Base-by-base conservation (phyloP, 2,113 vertebrate genomes). In the Pyxicephalus adspersus region DNA sequence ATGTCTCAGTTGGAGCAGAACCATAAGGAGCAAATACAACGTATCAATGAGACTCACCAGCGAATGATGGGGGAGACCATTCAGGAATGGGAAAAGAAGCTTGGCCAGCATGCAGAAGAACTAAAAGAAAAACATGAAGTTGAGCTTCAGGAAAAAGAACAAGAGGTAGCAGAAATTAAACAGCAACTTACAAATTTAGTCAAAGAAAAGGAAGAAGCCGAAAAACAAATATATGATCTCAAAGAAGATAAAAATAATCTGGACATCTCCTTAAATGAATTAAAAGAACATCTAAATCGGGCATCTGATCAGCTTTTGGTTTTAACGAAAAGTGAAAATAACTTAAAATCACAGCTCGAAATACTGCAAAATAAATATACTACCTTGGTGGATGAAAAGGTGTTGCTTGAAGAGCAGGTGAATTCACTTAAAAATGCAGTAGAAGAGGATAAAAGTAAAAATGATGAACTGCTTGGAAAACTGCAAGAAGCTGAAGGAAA, bases 11-110 rank as follows among this genome's bases (percentile, higher is more conserved):
- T 98, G 81, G 95, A 98, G 85, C 88, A 73, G 54, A 95, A 94
- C 87, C 96, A 97, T 67, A 96, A 93, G 18, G 94, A 94, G 60
- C 94, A 97, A 79, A 84, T 98, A 20, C 91, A 93, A 76, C 95
- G 90, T 83, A 87, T 97, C 2, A 85, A 77, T 5, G 85, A 90
- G 3, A 78, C 61, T 34, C 94, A 96, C 13, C 92, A 84, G 54
- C 89, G 65, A 22, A 93, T 95, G 61, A 77, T 94, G 60, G 90
- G 89, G 83, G 88, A 94, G 50, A 64, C 93, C 71, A 72, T 78
- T 29, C 87, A 28, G 74, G 76, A 11, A 0, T 98, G 93, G 94
- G 91, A 95, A 77, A 91, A 89, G 83, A 96, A 89, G 81, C 87
- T 97, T 18, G 83, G 58, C 80, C 94, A 95, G 74, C 93, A 92